These are phyloP conservation scores for Pandemis corylana DNA, from an alignment of 2,888 invertebrate genomes.

Conservation along the genomic window DNA sequence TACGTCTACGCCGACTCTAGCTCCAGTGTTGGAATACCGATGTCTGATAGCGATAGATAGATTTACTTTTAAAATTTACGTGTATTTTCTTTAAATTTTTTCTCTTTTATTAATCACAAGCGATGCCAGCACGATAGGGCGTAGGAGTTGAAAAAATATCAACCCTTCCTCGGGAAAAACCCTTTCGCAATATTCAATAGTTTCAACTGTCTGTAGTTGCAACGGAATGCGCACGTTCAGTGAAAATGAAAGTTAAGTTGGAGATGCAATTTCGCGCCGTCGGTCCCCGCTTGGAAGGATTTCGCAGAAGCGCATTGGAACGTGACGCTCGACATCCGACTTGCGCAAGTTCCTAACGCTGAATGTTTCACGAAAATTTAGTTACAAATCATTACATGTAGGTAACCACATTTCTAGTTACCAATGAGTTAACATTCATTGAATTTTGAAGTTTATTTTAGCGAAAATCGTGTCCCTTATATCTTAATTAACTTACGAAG, in stretches of 20 bases:
- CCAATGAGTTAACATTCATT: constrained; percentile 21
- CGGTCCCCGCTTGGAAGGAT: constrained; percentile 49
- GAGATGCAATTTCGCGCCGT: constrained; percentile 42
- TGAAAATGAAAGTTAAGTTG: constrained; percentile 41
- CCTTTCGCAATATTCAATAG: background rate
- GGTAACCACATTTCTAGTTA: background rate
- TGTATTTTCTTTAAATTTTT: background rate
- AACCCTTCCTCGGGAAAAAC: background rate
- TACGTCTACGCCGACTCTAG: constrained; percentile 26
- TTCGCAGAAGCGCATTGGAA: constrained; percentile 70
- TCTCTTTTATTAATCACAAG: background rate
- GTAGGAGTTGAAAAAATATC: background rate
- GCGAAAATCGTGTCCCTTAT: constrained; percentile 7
- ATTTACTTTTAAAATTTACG: background rate
- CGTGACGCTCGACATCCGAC: constrained; percentile 68
- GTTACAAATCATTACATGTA: background rate
- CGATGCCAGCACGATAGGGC: background rate
- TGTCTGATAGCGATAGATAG: constrained; percentile 24
- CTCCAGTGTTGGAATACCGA: constrained; percentile 33
- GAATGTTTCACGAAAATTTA: constrained; percentile 54
- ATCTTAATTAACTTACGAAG: constrained; percentile 13
- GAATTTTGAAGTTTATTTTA: constrained; percentile 18
- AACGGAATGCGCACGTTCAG: constrained; percentile 26
- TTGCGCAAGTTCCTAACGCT: constrained; percentile 66
- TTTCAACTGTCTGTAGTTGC: constrained; percentile 1